Evolutionary conservation across 2,113 vertebrate species (phyloP).

Genomic region (Alces alces): DNA sequence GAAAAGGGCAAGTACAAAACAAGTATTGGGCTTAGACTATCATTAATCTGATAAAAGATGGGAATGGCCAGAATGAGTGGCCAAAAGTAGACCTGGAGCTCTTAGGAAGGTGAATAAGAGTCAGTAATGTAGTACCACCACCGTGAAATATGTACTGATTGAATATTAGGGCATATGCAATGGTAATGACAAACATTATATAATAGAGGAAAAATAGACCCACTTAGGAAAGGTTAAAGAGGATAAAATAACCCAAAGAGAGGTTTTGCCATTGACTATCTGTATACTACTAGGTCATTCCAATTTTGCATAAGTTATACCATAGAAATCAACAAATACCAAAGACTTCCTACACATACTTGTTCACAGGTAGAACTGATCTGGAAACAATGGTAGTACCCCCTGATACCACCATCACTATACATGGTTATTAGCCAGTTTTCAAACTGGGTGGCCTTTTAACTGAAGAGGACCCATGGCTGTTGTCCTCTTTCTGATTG

Average conservation of each 20-base stretch:
- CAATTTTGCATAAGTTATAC: not conserved
- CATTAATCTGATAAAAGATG: conserved; percentile 29
- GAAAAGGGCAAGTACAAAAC: conserved; percentile 36
- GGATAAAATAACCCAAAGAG: not conserved
- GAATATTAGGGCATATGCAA: not conserved
- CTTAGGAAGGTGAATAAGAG: not conserved
- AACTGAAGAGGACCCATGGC: not conserved
- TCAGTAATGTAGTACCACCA: not conserved
- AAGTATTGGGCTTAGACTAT: conserved; percentile 45
- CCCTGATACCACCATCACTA: not conserved
- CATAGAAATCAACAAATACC: not conserved
- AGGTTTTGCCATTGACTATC: not conserved
- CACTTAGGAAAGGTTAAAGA: not conserved
- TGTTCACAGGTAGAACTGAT: not conserved
- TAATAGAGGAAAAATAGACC: not conserved
- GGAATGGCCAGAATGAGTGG: not conserved
- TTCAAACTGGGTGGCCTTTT: not conserved
- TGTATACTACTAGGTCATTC: not conserved
- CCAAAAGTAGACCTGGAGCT: not conserved
- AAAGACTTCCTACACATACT: not conserved
- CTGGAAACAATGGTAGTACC: not conserved
- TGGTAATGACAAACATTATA: not conserved
- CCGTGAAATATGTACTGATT: not conserved
- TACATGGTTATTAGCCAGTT: not conserved
- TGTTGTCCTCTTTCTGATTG: not conserved